Percentiles rank a stretch among this genome's conserved stretches.
phyloP scores from a whole-genome alignment of 1,140 invertebrate genomes.

The Temnothorax nylanderi region DNA sequence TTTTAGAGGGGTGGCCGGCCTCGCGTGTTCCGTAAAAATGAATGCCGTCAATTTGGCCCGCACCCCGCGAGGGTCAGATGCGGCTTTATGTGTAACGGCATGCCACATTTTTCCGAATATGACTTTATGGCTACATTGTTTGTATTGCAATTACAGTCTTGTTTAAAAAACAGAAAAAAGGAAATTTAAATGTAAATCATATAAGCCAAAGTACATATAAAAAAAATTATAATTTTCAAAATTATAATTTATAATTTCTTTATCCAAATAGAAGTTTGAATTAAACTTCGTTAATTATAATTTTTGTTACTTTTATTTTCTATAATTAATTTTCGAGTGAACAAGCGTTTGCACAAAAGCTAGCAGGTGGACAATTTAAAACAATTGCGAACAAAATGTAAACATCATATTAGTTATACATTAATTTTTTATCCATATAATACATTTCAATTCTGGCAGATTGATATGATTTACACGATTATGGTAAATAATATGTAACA shows the following conservation, averaged over 20 bases:
- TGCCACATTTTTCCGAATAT: conserved; percentile 2
- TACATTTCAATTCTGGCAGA: neutral
- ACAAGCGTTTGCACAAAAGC: neutral
- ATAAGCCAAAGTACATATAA: neutral
- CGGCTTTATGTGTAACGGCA: conserved; percentile 25
- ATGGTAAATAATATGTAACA: neutral
- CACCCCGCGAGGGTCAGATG: neutral
- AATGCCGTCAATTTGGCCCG: conserved; percentile 54
- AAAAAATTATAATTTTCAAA: neutral
- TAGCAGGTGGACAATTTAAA: neutral
- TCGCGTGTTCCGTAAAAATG: conserved; percentile 60
- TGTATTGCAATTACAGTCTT: neutral
- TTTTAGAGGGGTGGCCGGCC: conserved; percentile 58
- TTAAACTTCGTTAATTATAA: neutral
- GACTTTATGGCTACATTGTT: neutral
- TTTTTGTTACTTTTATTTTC: neutral
- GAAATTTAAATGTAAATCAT: neutral
- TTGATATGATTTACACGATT: neutral
- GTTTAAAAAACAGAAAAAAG: neutral
- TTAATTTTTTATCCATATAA: neutral
- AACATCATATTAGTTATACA: neutral
- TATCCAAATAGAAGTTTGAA: neutral
- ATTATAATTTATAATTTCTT: neutral
- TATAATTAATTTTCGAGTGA: neutral
- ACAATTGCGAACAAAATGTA: conserved; percentile 6